These are phyloP conservation scores for Biston betularia DNA, from an alignment of 2,888 invertebrate species.

Conservation along the genomic window DNA sequence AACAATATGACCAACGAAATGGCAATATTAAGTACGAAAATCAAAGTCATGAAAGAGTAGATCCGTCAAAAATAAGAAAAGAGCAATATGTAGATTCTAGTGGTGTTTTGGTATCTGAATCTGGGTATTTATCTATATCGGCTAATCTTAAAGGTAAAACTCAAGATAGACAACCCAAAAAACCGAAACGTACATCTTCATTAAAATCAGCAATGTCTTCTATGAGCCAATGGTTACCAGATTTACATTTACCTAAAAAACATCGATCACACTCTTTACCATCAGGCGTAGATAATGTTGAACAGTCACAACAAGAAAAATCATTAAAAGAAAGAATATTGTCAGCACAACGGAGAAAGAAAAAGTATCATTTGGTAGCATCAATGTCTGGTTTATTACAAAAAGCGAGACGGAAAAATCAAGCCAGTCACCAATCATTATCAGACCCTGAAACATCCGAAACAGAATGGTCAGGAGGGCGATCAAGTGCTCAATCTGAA, in stretches of 20 bases:
- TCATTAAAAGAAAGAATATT: slow-evolving; percentile 78
- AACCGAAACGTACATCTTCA: slow-evolving; percentile 90
- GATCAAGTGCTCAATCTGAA: slow-evolving; percentile 90
- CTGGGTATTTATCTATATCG: slow-evolving; percentile 91
- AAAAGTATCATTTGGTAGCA: slow-evolving; percentile 92
- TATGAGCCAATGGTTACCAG: slow-evolving; percentile 93
- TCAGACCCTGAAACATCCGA: slow-evolving; percentile 93
- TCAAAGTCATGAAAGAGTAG: slow-evolving; percentile 69
- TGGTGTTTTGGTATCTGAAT: slow-evolving; percentile 90
- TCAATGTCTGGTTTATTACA: slow-evolving; percentile 94
- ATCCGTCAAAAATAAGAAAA: slow-evolving; percentile 70
- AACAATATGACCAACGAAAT: slow-evolving; percentile 83
- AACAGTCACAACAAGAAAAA: slow-evolving; percentile 81
- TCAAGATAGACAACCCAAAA: slow-evolving; percentile 87
- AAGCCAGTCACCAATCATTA: slow-evolving; percentile 87
- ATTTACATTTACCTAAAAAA: slow-evolving; percentile 91
- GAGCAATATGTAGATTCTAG: slow-evolving; percentile 78
- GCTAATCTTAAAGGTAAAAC: slow-evolving; percentile 86
- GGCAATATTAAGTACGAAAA: slow-evolving; percentile 75
- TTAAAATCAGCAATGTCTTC: slow-evolving; percentile 93
- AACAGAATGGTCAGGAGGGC: slow-evolving; percentile 88
- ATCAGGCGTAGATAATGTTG: slow-evolving; percentile 87
- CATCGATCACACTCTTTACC: slow-evolving; percentile 94
- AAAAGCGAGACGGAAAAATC: slow-evolving; percentile 91
- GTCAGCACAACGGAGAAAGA: slow-evolving; percentile 88